Percentiles rank a stretch among this genome's conserved stretches.
These are phyloP conservation scores for Hofmannophila pseudospretella DNA, from an alignment of 2,888 invertebrate genomes.

Conservation along the genomic window DNA sequence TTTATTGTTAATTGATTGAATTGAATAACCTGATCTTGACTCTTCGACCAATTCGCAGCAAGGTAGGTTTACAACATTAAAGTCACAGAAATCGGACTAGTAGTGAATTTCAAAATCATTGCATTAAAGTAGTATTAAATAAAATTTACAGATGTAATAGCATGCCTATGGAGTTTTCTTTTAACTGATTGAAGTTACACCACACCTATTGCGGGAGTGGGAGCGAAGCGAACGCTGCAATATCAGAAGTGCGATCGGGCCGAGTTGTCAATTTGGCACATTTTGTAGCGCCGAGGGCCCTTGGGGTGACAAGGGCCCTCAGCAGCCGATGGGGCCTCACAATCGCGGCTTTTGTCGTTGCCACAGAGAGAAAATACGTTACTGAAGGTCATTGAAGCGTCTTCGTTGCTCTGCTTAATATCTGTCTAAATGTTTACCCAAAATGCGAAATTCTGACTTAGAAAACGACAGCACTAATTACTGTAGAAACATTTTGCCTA, in stretches of 20 bases:
- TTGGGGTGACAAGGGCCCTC: conserved; percentile 14
- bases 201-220: not conserved
- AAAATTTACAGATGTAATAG: not conserved
- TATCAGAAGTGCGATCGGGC: conserved; percentile 50
- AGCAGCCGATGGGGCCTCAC: conserved; percentile 42
- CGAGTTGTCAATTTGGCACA: conserved; percentile 64
- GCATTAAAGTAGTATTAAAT: not conserved
- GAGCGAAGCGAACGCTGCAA: conserved; percentile 26
- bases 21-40: too few species aligned
- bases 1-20: not conserved
- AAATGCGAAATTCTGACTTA: too few species aligned
- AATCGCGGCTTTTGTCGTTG: conserved; percentile 50
- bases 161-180: not conserved
- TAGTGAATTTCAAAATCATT: not conserved
- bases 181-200: conserved; percentile 1
- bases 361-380: conserved; percentile 45
- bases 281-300: conserved; percentile 48
- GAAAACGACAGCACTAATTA: too few species aligned
- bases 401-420: conserved; percentile 29
- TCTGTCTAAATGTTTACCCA: too few species aligned
- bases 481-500: too few species aligned
- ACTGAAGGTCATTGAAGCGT: conserved; percentile 36
- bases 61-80: too few species aligned
- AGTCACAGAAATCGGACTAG: too few species aligned
- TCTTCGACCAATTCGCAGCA: too few species aligned